Evolutionary conservation across 1,140 invertebrate species (phyloP).

Genomic region (Papilio xuthus): DNA sequence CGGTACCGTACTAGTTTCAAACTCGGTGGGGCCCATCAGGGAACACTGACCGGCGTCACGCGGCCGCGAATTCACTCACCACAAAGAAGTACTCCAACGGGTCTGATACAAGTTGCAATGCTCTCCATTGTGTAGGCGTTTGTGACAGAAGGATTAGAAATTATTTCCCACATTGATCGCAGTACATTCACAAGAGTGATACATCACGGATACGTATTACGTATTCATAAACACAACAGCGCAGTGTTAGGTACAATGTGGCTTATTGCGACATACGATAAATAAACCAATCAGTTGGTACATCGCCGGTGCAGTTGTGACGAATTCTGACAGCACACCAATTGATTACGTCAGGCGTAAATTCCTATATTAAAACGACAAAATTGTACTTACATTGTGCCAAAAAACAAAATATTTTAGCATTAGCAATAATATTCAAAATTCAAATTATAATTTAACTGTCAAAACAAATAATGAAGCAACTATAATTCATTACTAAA

Average conservation of each 20-base stretch:
- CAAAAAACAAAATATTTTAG: too few species aligned
- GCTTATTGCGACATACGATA: slow-evolving; percentile 15
- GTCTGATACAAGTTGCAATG: too few species aligned
- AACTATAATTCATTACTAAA: background rate
- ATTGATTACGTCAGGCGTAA: background rate
- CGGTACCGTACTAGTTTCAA: too few species aligned
- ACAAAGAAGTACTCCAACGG: too few species aligned
- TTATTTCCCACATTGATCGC: background rate
- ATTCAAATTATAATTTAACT: background rate
- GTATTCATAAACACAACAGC: slow-evolving; percentile 33
- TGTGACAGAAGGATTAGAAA: background rate
- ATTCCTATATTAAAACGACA: background rate
- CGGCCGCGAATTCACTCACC: too few species aligned
- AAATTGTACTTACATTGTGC: background rate
- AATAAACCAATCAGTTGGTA: slow-evolving; percentile 30
- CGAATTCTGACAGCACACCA: slow-evolving; percentile 12
- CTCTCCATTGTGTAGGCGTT: too few species aligned
- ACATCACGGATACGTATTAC: slow-evolving; percentile 6
- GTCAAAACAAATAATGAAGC: background rate
- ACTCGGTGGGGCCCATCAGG: too few species aligned
- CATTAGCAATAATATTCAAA: too few species aligned
- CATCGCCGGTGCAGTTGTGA: slow-evolving; percentile 12
- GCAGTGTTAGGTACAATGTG: slow-evolving; percentile 27
- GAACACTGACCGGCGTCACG: too few species aligned
- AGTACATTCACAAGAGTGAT: background rate